Base-by-base conservation (phyloP, 2,113 vertebrate species). In the Cebidichthys violaceus region DNA sequence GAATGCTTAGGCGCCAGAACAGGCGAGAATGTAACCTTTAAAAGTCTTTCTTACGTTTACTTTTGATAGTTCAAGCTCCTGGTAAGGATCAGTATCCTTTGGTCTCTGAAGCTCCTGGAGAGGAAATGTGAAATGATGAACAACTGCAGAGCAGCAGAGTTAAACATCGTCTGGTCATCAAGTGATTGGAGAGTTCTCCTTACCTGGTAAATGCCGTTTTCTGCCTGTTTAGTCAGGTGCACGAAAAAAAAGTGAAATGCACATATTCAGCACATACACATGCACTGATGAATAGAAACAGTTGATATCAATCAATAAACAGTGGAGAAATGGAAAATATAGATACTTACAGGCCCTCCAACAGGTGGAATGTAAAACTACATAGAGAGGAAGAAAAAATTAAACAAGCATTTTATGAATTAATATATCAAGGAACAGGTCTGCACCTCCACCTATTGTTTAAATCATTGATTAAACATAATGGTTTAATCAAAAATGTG, bases 131-230 rank as follows among this genome's bases (percentile, higher is more conserved):
- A 69, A 17, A 39, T n/a, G 2, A 75, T 65, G 20, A 52, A 33
- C 17, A n/a, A 29, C 31, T 14, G 20, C 9, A 61, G 9, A 75
- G 65, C 18, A 11, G 50, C 10, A 73, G 9, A 73, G 22, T n/a
- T 31, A n/a, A 67, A 24, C 9, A 18, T 39, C 0, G 27, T 31
- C 2, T 60, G 35, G 9, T 24, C 47, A 54, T 55, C n/a, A 1
- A 15, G 17, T 6, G 4, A 5, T 24, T 7, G 24, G 43, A 33
- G 4, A 14, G 29, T 6, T 3, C 33, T 70, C 1, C 39, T 89
- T 37, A 93, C 90, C 86, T 93, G 89, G 54, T 93, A 91, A 67
- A 86, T 67, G 1, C 5, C 29, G 1, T 60, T 47, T 0, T 74
- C 27, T n/a, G 72, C 69, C 85, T 83, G 18, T 6, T 70, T 14